Conservation (phyloP, 2,797 vertebrate species). For the Gallirallus australis region DNA sequence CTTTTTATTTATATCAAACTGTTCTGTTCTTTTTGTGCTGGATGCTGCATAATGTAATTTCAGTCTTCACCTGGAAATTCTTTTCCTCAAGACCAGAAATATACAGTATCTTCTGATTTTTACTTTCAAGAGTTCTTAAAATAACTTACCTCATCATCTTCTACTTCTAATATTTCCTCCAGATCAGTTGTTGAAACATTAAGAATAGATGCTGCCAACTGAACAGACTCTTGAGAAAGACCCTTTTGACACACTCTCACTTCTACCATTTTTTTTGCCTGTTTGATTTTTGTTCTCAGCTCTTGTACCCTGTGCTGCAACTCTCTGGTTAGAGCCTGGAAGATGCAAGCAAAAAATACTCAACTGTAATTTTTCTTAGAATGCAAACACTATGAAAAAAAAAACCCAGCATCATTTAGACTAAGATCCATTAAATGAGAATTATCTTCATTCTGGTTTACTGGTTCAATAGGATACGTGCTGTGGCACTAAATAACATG, state of each 20-base stretch:
- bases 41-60: not conserved
- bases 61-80: not conserved
- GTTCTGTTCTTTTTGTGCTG: not conserved
- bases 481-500: not conserved
- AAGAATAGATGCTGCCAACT: conserved; percentile 91
- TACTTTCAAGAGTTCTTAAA: not conserved
- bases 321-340: conserved; percentile 86
- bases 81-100: not conserved
- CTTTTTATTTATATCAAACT: not conserved
- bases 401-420: accelerated
- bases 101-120: not conserved
- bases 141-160: conserved; percentile 84
- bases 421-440: not conserved
- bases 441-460: not conserved
- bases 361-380: not conserved
- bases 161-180: conserved; percentile 87
- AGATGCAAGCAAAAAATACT: not conserved
- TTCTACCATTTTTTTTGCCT: conserved; percentile 74
- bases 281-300: conserved; percentile 83
- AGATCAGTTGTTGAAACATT: conserved; percentile 91
- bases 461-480: not conserved
- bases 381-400: not conserved
- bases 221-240: conserved; percentile 86
- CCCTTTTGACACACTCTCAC: conserved; percentile 45
- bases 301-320: conserved; percentile 84